These are phyloP conservation scores for Sebastes reedi DNA, from an alignment of 2,797 vertebrate species.

Conservation along the genomic window DNA sequence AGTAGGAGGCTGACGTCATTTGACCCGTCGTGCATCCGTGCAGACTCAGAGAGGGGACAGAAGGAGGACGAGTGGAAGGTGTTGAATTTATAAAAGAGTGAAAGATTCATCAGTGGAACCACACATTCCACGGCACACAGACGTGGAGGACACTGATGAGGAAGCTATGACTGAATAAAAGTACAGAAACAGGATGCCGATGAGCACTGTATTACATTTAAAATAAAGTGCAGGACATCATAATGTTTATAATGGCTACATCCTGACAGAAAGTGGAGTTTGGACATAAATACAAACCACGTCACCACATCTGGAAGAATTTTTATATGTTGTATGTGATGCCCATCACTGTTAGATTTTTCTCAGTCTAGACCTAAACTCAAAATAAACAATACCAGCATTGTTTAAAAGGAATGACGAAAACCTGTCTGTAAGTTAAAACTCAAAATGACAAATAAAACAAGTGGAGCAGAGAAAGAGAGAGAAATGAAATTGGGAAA, in stretches of 20 bases:
- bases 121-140: slow-evolving; percentile 18
- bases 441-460: neutral
- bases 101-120: slow-evolving; percentile 26
- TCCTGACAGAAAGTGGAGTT: slow-evolving; percentile 4
- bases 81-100: slow-evolving; percentile 40
- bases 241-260: neutral
- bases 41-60: slow-evolving; percentile 1
- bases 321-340: neutral
- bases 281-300: slow-evolving; percentile 1
- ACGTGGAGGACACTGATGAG: neutral
- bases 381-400: neutral
- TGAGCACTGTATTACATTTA: neutral
- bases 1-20: neutral
- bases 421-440: neutral
- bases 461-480: neutral
- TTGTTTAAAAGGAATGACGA: neutral
- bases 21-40: neutral
- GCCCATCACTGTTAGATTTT: neutral
- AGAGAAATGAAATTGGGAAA: neutral
- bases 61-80: slow-evolving; percentile 5
- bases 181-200: neutral
- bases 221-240: neutral
- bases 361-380: neutral
- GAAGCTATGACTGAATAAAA: neutral
- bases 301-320: neutral